phyloP scores from a whole-genome alignment of 2,797 vertebrate species.

The Antennarius maculatus region DNA sequence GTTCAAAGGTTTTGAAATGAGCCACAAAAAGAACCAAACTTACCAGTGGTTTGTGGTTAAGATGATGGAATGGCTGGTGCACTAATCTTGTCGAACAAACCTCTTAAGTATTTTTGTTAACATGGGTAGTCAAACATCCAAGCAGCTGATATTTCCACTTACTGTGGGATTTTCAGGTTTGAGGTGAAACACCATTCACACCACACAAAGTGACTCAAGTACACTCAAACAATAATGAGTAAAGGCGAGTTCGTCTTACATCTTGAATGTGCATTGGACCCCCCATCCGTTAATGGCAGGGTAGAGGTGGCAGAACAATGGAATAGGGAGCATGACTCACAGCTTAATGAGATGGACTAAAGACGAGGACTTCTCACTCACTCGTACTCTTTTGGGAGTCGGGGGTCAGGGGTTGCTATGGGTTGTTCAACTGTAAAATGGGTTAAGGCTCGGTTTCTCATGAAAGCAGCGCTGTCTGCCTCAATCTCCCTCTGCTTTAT shows the following conservation, averaged over 20 bases:
- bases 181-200: slow-evolving; percentile 26
- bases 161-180: slow-evolving; percentile 32
- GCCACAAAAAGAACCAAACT: no score
- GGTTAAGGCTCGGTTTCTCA: slow-evolving; percentile 59
- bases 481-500: slow-evolving; percentile 23
- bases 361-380: slow-evolving; percentile 29
- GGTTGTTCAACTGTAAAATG: slow-evolving; percentile 73
- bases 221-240: slow-evolving; percentile 30
- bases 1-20: no score
- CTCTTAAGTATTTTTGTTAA: neutral
- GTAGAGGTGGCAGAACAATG: slow-evolving; percentile 56
- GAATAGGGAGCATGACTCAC: slow-evolving; percentile 49
- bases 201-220: slow-evolving; percentile 47
- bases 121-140: slow-evolving; percentile 13
- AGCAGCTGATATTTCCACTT: slow-evolving; percentile 36
- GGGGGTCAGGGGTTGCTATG: slow-evolving; percentile 52
- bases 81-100: neutral
- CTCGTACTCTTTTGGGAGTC: slow-evolving; percentile 46
- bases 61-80: neutral
- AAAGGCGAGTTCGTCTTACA: slow-evolving; percentile 32
- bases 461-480: slow-evolving; percentile 54
- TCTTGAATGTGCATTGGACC: slow-evolving; percentile 29
- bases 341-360: slow-evolving; percentile 63
- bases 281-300: slow-evolving; percentile 19
- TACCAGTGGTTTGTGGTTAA: neutral